Base-by-base conservation (phyloP, 2,888 invertebrate genomes). In the Amitus sp. region DNA sequence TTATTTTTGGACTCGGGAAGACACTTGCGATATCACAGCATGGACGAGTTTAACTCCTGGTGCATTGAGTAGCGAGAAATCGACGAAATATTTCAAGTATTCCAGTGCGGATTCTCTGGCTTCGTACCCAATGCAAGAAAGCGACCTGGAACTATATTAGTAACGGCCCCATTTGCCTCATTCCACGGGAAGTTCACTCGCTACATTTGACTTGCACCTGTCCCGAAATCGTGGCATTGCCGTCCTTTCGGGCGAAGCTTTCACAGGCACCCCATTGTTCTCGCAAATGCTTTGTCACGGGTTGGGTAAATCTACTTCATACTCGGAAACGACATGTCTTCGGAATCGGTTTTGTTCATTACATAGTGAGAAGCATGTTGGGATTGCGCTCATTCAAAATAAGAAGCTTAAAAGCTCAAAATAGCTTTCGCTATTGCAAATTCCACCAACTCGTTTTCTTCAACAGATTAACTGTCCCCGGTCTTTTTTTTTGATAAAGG, bases 81-180 rank as follows among this genome's bases (percentile, higher is more conserved):
- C 5, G 43, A 27, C 43, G 13, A 23, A 13, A 13, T 43, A 42
- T 46, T 39, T 33, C 45, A 47, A 27, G 15, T 55, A 49, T 51
- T 45, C 51, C 13, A 48, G 30, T 15, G 48, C 45, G 55, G 55
- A 51, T 63, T 51, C 52, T 40, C 43, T 34, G 56, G 50, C 49
- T 60, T 64, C 52, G 55, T 53, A 53, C 47, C 50, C 57, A 52
- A 57, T 56, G 50, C 47, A 52, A 48, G 60, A 60, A 66, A 66
- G 62, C 58, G 55, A 47, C 53, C 59, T 37, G 33, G 34, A 57
- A 57, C 60, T 66, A 49, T 62, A 66, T 62, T 66, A 59, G 60
- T 53, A 66, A n/a, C 50, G 58, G 53, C 65, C 59, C 62, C 62
- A 50, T 65, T 65, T 65, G 56, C 61, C 59, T 53, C 28, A 50